Evolutionary conservation across 2,888 invertebrate genomes (phyloP).

Genomic region (Tridacna gigas): DNA sequence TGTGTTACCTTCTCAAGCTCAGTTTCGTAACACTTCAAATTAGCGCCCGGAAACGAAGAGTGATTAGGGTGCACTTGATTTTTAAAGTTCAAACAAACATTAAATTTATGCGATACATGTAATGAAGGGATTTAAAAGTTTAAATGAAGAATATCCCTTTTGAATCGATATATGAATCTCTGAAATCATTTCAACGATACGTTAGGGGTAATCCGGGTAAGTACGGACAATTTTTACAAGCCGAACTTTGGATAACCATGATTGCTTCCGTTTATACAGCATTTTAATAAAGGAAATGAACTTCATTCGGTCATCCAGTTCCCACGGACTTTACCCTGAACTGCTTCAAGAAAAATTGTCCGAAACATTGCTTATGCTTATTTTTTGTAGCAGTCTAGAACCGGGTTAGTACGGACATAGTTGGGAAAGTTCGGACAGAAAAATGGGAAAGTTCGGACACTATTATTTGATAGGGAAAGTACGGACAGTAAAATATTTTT

Average conservation of each 20-base stretch:
- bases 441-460: constrained; percentile 16
- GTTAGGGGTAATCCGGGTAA: constrained; percentile 17
- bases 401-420: constrained; percentile 6
- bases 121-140: too few species aligned
- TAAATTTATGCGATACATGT: too few species aligned
- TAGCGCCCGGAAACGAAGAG: too few species aligned
- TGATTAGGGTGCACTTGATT: too few species aligned
- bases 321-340: neutral
- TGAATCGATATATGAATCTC: too few species aligned
- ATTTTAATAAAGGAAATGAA: neutral
- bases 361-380: neutral
- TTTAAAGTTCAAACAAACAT: too few species aligned
- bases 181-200: too few species aligned
- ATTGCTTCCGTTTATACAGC: neutral
- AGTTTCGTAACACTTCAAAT: too few species aligned
- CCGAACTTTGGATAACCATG: neutral
- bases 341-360: neutral
- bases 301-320: too few species aligned
- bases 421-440: constrained; percentile 5
- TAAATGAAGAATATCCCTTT: too few species aligned
- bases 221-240: constrained; percentile 14
- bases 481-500: constrained; percentile 14
- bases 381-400: neutral
- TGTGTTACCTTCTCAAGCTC: too few species aligned
- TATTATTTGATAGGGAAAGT: constrained; percentile 14